Base-by-base conservation (phyloP, 2,113 vertebrate genomes). In the Notothenia coriiceps region DNA sequence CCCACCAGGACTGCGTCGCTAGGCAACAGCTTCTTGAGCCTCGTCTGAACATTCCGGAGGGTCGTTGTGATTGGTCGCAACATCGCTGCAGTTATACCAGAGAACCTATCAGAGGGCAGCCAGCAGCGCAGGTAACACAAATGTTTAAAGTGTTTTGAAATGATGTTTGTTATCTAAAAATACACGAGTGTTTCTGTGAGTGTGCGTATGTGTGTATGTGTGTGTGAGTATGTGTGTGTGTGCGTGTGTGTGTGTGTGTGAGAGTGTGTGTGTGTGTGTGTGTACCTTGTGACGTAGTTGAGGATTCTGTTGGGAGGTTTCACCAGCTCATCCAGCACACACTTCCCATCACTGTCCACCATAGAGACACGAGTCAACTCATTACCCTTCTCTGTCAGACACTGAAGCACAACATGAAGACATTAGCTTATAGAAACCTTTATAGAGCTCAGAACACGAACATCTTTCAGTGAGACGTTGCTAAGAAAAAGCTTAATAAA, bases 1-100 rank as follows among this genome's bases (percentile, higher is more conserved):
- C 97, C 98, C 47, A 98, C 97, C 85, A 99, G 91, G 5, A 98
- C 94, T 0, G 96, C 97, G n/a, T 98, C 92, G 0, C 10, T 65
- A 1, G 97, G 96, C 83, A 99, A 93, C 77, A 97, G 69, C 15
- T 84, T 56, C 90, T 85, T 94, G 12, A 98, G 54, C 64, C 81
- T 94, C 1, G 9, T 72, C 70, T 97, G 98, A 65, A 97, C 91
- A 8, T 97, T 96, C 55, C 87, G 70, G 3, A 98, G 94, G 51
- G 87, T 95, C 13, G 96, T 97, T 18, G 77, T 96, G 77, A 98
- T 88, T 2, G 95, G 94, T 22, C 62, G 83, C 70, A 99, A 89
- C 91, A 97, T 95, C 4, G 89, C 83, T 33, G 77, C 89, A 0
- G 96, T 99, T 83, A 98, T 94, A 61, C 97, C 97, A 14, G 97